phyloP scores from a whole-genome alignment of 2,113 vertebrate species.

The Cyphomyrus plagiostoma region DNA sequence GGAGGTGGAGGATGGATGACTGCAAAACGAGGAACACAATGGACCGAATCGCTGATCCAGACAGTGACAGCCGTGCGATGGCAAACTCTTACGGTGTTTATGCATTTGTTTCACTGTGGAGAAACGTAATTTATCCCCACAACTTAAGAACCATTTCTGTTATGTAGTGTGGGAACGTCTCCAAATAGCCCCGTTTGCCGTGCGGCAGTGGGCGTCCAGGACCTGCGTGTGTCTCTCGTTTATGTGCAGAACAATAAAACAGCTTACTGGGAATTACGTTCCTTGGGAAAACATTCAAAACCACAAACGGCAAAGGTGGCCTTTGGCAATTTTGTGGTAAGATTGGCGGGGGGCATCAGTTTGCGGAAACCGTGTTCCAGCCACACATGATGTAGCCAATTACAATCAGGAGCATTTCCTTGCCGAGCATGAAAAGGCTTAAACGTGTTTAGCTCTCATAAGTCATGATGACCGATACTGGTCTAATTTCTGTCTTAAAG shows the following conservation, averaged over 20 bases:
- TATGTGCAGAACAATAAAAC: neutral
- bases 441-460: neutral
- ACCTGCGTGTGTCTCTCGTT: neutral
- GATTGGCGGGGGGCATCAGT: neutral
- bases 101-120: neutral
- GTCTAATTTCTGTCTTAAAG: neutral
- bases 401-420: neutral
- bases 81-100: neutral
- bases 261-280: neutral
- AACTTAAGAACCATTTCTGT: neutral
- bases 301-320: neutral
- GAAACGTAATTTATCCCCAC: neutral
- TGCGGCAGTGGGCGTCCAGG: neutral
- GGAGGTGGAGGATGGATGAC: neutral
- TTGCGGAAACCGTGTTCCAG: neutral
- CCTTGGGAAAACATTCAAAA: neutral
- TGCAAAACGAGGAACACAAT: neutral
- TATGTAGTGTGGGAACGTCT: neutral
- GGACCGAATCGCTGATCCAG: neutral
- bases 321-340: neutral
- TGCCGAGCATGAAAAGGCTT: neutral
- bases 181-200: neutral
- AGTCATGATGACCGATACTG: neutral
- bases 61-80: neutral
- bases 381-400: neutral